Evolutionary conservation across 2,888 invertebrate genomes (phyloP), one percentile per base, ranked within the genome.

Genomic region (Apodemia hepburni): DNA sequence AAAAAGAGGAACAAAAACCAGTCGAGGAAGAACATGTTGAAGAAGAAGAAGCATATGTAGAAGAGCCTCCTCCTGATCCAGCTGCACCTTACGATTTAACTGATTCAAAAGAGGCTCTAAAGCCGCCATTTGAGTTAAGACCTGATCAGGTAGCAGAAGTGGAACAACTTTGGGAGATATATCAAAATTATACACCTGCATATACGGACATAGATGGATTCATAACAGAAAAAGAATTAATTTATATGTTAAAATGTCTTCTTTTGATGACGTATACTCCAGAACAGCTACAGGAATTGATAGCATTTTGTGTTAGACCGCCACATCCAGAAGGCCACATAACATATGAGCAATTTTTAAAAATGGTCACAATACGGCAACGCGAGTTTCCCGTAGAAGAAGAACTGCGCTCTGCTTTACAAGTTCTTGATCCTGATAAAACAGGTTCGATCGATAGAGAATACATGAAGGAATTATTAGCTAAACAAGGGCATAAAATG

Each of bases 111-210:
- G 90, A 90, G 82, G 81, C 80, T 51, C 66, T 87, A 0, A 84
- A 76, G 73, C 78, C 80, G 29, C 80, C 80, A 7, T 91, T 83
- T 72, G 72, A 79, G 66, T 73, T 90, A 63, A 75, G 84, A 60
- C 83, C 79, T n/a, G 88, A 89, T 68, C 89, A 89, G 73, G 22
- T 82, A 65, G 81, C 81, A 45, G 90, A 91, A 80, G 78, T 87
- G 6, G 86, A 88, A 73, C 78, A 84, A 66, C 75, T 91, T 57
- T 91, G 90, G 90, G 84, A 81, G 18, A 0, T 76, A 7, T 91
- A 75, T 74, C 89, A 88, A 75, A 75, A 87, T 70, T 84, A 86
- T 63, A 90, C 85, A 22, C 90, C 90, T 29, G 85, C 84, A 0
- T 91, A 91, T 65, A 76, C 84, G 38, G 84, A 90, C 64, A 70